These are phyloP conservation scores for Hypanus sabinus DNA, from an alignment of 2,113 vertebrate genomes.

Conservation along the genomic window DNA sequence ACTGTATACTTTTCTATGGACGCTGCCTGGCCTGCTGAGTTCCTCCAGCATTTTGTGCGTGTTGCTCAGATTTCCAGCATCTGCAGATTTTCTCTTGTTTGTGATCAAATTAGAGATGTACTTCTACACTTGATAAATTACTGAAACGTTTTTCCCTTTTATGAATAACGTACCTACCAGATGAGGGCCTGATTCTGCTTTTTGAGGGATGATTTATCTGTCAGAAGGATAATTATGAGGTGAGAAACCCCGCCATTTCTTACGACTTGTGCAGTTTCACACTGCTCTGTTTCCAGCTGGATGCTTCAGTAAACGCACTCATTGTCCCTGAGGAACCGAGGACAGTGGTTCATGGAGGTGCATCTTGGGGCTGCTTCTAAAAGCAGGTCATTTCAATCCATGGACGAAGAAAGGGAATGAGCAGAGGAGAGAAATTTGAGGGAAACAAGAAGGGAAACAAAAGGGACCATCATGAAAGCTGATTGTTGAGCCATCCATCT, in stretches of 20 bases:
- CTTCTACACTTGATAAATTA: too few relatives aligned
- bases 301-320: neutral
- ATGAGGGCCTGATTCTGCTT: too few relatives aligned
- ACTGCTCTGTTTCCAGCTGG: neutral
- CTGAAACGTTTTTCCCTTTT: too few relatives aligned
- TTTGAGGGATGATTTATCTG: too few relatives aligned
- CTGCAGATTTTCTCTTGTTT: too few relatives aligned
- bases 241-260: neutral
- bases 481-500: neutral
- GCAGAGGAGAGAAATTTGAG: neutral
- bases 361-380: neutral
- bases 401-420: neutral
- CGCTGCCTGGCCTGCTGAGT: too few relatives aligned
- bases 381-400: neutral
- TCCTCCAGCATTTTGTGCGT: too few relatives aligned
- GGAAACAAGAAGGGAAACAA: neutral
- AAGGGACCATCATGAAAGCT: neutral
- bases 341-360: neutral
- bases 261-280: neutral
- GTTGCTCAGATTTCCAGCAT: too few relatives aligned
- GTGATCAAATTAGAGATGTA: too few relatives aligned
- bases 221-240: neutral
- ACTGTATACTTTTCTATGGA: too few relatives aligned
- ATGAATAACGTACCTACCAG: too few relatives aligned
- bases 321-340: neutral